Conservation (phyloP, 2,797 vertebrate species). For the Falco biarmicus region DNA sequence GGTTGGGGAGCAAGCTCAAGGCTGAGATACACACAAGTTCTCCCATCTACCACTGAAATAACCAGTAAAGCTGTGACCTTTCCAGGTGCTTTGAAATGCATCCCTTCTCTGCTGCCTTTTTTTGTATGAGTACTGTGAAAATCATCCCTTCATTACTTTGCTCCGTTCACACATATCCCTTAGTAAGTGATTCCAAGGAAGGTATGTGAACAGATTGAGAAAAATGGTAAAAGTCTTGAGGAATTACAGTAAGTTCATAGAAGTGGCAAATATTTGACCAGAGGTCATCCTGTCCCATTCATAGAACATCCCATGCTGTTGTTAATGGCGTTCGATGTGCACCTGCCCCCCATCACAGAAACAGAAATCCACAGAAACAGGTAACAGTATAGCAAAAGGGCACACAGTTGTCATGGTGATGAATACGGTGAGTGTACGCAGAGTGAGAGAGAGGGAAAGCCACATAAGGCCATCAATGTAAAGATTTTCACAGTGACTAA, state of each 20-base stretch:
- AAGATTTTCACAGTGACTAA: neutral
- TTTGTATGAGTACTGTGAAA: neutral
- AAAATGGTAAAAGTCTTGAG: neutral
- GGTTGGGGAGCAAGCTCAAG: neutral
- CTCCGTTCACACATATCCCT: neutral
- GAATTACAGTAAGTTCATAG: neutral
- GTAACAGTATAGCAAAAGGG: neutral
- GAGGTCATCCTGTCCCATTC: neutral
- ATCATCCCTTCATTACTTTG: neutral
- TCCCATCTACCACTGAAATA: neutral
- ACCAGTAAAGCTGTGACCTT: neutral
- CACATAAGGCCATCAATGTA: neutral
- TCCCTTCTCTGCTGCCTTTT: neutral
- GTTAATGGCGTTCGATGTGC: rapidly evolving
- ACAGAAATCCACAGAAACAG: neutral
- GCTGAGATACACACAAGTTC: neutral
- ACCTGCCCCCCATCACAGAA: neutral
- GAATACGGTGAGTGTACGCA: neutral
- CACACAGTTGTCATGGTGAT: slow-evolving; percentile 19
- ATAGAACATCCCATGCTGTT: neutral
- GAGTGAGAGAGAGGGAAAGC: neutral
- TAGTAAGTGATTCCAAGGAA: slow-evolving; percentile 5
- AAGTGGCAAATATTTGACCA: neutral
- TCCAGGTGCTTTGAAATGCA: slow-evolving; percentile 28
- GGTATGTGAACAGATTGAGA: neutral